Evolutionary conservation across 2,113 vertebrate genomes (phyloP), one percentile per base, ranked within the genome.

Genomic region (Acanthisitta chloris): DNA sequence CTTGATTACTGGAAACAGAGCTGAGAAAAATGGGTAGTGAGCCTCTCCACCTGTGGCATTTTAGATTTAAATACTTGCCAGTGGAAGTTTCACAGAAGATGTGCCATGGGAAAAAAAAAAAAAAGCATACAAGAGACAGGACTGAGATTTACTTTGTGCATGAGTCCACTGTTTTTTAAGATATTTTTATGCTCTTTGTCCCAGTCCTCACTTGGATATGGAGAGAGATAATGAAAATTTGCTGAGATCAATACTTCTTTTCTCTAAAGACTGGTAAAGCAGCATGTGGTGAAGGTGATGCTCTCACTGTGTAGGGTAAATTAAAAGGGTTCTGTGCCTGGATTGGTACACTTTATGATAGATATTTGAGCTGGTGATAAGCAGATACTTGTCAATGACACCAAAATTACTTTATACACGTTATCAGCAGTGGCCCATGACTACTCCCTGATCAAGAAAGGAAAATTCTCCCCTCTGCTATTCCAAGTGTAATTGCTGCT

Each of bases 101-200:
- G 31, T 8, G 13, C 3, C 13, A 14, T 0, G 13, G 8, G 6
- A 0, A 21, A 51, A 71, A n/a, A 9, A 55, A 80, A 49, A 5
- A 19, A 4, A 38, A 7, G 72, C 26, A 43, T 24, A 20, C 5
- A 5, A 43, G 54, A 38, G 61, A 4, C 3, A 61, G 21, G 26
- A n/a, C 14, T 82, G 55, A 36, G 14, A 58, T 59, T 74, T 85
- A 36, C 23, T 85, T 81, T 31, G 8, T 34, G 12, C 33, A 31
- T 0, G 1, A 69, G 29, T 40, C 24, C 18, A 13, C 28, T 18
- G 19, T 3, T 48, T n/a, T n/a, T n/a, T n/a, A n/a, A n/a, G n/a
- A n/a, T n/a, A n/a, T 61, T 67, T 88, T 79, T 52, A 59, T 15
- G 19, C 24, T 64, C 34, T 40, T 59, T 70, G 28, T 38, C 43